Conservation (phyloP, 2,888 invertebrate genomes). For the Acleris sparsana region DNA sequence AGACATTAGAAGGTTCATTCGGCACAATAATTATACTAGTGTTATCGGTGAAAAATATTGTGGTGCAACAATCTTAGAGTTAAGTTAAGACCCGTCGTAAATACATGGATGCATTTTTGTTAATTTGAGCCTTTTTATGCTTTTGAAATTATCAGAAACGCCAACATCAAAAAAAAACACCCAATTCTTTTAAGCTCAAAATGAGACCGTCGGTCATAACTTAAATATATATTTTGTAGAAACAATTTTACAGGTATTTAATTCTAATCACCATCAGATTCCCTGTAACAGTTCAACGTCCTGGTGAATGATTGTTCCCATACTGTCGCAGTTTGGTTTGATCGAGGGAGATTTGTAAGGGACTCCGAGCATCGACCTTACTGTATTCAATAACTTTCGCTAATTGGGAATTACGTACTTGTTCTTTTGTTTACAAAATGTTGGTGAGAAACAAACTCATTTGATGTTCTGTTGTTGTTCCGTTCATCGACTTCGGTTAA, state of each 20-base stretch:
- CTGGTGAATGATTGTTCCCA: not conserved
- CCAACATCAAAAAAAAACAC: too few species aligned
- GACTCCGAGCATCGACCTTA: constrained; percentile 13
- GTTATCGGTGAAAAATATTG: too few species aligned
- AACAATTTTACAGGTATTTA: not conserved
- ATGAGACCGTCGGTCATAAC: too few species aligned
- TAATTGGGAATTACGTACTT: constrained; percentile 15
- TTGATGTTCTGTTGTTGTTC: constrained; percentile 2
- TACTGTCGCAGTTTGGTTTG: constrained; percentile 13
- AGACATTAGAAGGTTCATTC: too few species aligned
- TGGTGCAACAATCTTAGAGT: too few species aligned
- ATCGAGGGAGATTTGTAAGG: constrained; percentile 18
- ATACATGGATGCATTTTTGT: too few species aligned
- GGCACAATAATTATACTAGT: too few species aligned
- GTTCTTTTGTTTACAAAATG: constrained; percentile 10
- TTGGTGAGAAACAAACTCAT: constrained; percentile 16
- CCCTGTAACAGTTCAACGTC: constrained; percentile 22
- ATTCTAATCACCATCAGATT: not conserved
- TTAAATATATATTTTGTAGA: too few species aligned
- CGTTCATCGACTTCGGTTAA: constrained; percentile 8
- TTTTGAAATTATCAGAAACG: too few species aligned
- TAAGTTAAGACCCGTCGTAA: too few species aligned
- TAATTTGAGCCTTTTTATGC: too few species aligned
- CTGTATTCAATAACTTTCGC: constrained; percentile 2
- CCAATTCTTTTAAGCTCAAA: too few species aligned